phyloP scores from a whole-genome alignment of 2,797 vertebrate species.

The Pipistrellus kuhlii region DNA sequence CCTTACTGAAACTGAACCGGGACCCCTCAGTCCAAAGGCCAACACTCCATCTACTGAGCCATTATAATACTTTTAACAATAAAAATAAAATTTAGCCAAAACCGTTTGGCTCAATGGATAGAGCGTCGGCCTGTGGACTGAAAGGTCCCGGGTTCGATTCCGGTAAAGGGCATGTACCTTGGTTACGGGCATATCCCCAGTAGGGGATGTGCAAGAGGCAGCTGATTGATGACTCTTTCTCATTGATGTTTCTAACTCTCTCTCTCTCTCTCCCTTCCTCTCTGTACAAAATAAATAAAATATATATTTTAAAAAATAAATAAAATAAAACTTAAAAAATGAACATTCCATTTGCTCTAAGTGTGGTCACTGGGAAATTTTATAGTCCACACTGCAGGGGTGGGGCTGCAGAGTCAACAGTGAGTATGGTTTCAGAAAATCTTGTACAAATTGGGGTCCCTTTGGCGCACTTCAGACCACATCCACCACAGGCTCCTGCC shows the following conservation, averaged over 20 bases:
- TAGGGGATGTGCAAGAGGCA: no score
- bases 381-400: neutral
- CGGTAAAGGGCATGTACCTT: no score
- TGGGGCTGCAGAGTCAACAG: rapidly evolving
- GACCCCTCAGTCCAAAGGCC: neutral
- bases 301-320: neutral
- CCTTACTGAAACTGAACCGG: neutral
- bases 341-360: neutral
- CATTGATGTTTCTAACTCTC: no score
- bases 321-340: neutral
- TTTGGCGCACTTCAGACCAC: neutral
- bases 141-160: no score
- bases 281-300: no score
- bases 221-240: no score
- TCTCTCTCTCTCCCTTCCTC: no score
- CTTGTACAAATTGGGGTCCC: neutral
- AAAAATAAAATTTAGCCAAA: neutral
- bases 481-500: neutral
- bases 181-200: no score
- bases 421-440: neutral
- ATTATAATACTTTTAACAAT: neutral
- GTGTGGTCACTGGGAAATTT: neutral
- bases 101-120: no score
- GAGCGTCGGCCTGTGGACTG: no score
- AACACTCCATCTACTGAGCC: neutral